phyloP scores from a whole-genome alignment of 2,797 vertebrate species.

The Premnoplex brunnescens region DNA sequence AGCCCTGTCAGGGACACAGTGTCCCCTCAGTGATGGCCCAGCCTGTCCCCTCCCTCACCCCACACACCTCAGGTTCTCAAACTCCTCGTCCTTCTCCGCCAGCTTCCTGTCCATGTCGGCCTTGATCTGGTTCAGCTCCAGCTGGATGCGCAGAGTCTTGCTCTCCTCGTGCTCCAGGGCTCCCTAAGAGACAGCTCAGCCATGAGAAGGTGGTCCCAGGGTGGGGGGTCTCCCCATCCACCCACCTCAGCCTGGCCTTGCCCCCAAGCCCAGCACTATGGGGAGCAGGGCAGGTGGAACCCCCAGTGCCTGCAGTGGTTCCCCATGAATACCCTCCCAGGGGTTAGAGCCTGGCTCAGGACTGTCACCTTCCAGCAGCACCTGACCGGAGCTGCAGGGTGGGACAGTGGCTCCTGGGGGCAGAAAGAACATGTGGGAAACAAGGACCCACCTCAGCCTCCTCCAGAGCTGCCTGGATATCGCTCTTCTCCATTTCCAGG shows the following conservation, averaged over 20 bases:
- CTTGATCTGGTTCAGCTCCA: conserved; percentile 92
- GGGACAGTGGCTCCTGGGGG: not conserved
- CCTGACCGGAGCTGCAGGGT: not conserved
- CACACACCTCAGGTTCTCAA: conserved; percentile 80
- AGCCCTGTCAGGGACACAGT: fast-evolving
- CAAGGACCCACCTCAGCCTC: conserved; percentile 86
- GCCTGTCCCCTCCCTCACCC: not conserved
- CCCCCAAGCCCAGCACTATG: not conserved
- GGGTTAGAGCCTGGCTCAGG: not conserved
- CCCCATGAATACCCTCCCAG: fast-evolving
- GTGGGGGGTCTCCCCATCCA: not conserved
- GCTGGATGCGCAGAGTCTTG: conserved; percentile 89
- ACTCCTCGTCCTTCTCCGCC: conserved; percentile 92
- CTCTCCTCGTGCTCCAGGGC: conserved; percentile 94
- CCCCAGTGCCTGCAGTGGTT: not conserved
- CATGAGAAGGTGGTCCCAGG: not conserved
- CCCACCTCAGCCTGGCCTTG: not conserved
- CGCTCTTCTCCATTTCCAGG: conserved; percentile 87
- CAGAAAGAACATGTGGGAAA: not conserved
- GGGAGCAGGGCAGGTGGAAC: not conserved
- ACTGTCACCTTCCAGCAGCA: not conserved
- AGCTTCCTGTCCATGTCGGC: conserved; percentile 90
- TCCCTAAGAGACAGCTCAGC: conserved; percentile 74
- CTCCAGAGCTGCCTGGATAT: conserved; percentile 90
- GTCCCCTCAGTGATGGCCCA: fast-evolving